Percentiles rank a stretch among this genome's conserved stretches.
phyloP scores from a whole-genome alignment of 2,113 vertebrate genomes.

The Corythornis cristatus region DNA sequence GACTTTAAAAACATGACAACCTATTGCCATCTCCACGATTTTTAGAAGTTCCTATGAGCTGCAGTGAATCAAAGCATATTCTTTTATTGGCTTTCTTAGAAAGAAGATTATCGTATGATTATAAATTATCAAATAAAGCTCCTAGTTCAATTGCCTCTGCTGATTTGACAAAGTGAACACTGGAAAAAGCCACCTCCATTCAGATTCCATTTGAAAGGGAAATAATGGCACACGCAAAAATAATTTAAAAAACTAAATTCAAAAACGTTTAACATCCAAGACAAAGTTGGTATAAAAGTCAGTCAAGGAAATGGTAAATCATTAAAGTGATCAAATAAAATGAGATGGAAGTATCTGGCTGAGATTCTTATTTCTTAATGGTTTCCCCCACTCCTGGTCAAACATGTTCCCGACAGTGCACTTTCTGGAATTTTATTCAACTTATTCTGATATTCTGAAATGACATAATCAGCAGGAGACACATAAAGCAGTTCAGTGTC shows the following conservation, averaged over 20 bases:
- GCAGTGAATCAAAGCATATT: neutral
- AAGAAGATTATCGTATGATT: neutral
- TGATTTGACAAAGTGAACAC: neutral
- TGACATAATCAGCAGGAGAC: neutral
- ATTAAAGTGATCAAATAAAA: constrained; percentile 46
- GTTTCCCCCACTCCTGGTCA: neutral
- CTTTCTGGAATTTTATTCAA: neutral
- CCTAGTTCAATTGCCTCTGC: neutral
- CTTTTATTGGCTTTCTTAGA: neutral
- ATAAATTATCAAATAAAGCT: neutral
- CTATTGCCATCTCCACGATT: neutral
- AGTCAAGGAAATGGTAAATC: constrained; percentile 35
- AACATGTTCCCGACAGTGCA: neutral
- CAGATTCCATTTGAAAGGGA: neutral
- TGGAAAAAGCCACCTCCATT: neutral
- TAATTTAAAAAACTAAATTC: neutral
- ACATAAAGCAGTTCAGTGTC: neutral
- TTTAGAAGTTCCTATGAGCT: neutral
- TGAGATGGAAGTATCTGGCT: constrained; percentile 6
- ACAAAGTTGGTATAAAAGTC: constrained; percentile 2
- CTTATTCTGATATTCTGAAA: neutral
- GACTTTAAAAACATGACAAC: neutral
- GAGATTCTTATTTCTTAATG: constrained; percentile 5
- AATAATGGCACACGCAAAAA: neutral
- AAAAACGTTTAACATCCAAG: neutral